phyloP scores from a whole-genome alignment of 2,888 invertebrate species.

The Ennomos erosarius region DNA sequence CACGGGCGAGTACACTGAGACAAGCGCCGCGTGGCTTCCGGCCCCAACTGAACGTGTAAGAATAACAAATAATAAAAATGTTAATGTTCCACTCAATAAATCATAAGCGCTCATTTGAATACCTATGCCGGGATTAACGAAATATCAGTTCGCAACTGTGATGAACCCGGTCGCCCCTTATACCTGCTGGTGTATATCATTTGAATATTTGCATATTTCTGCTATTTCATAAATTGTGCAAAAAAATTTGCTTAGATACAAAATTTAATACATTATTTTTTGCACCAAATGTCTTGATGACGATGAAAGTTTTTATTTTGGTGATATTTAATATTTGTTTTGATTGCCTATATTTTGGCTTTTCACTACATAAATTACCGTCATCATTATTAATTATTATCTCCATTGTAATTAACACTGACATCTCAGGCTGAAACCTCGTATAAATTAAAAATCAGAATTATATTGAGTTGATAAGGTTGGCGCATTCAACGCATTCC shows the following conservation, averaged over 20 bases:
- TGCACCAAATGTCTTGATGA: too few species aligned
- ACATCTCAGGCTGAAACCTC: too few species aligned
- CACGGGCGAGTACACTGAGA: constrained; percentile 82
- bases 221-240: constrained; percentile 47
- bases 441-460: constrained; percentile 24
- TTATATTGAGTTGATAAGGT: constrained; percentile 45
- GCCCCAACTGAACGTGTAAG: constrained; percentile 81
- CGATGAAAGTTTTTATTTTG: too few species aligned
- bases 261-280: not conserved
- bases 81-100: constrained; percentile 86
- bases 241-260: constrained; percentile 28
- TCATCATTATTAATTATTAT: too few species aligned
- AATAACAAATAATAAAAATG: constrained; percentile 87
- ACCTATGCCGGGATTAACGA: constrained; percentile 81
- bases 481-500: constrained; percentile 69
- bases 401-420: too few species aligned
- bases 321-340: too few species aligned
- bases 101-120: constrained; percentile 85
- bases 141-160: constrained; percentile 73
- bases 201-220: constrained; percentile 67
- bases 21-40: constrained; percentile 84
- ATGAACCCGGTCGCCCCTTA: constrained; percentile 52
- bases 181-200: constrained; percentile 59
- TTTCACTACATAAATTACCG: too few species aligned
- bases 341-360: too few species aligned